Base-by-base conservation (phyloP, 2,797 vertebrate genomes). In the Okamejei kenojei region DNA sequence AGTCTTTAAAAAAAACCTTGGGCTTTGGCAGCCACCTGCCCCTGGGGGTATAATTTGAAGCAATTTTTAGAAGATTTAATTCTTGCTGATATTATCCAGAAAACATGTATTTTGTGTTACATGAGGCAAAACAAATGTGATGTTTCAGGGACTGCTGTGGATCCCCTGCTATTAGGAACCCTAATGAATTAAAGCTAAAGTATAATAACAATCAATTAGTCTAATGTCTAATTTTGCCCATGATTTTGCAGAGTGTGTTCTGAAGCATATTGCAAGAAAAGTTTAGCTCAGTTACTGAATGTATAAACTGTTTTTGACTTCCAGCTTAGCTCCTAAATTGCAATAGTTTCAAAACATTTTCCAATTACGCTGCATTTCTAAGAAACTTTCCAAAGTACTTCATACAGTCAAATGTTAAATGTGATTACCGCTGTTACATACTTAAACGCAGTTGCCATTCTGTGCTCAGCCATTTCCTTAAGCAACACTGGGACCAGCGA, bases 81-180 rank as follows among this genome's bases (percentile, higher is more conserved):
- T 92, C 90, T 92, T 92, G 73, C 32, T 92, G 35, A 76, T 76
- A 76, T 76, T 74, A 92, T 74, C 26, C 54, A 92, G 90, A 92
- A 92, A 92, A 92, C 90, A 74, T 92, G 35, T 92, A 71, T n/a
- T 45, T 54, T 73, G 90, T 92, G 90, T 92, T 92, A 76, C 90
- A 92, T 92, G 90, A 76, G 71, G 71, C 90, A 92, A 92, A 92
- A 92, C 90, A 92, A 92, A 92, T 92, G 90, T 76, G 71, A 58
- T 92, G 38, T 92, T 76, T 71, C 71, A 73, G 90, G 35, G 38
- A 74, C 71, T 92, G 71, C 90, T 92, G 71, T 74, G 38, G 26
- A 92, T 92, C 90, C 68, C 29, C 21, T 45, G 90, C 71, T 38
- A 92, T 92, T 92, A 92, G 90, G 13, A 92, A 15, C 71, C 45